Base-by-base conservation (phyloP, 2,797 vertebrate species). In the Bryconaethiops microstoma region DNA sequence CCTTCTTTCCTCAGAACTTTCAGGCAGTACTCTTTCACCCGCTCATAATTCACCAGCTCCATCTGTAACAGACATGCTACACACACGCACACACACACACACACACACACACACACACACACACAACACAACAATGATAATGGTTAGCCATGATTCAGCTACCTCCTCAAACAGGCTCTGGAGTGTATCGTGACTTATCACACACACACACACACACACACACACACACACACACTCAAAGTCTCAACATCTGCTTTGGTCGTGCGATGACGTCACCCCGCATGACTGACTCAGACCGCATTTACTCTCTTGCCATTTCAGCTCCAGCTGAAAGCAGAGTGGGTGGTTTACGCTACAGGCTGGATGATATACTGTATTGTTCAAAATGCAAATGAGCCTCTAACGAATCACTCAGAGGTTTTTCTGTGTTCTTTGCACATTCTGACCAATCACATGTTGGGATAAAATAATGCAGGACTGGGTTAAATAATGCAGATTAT, bases 21-120 rank as follows among this genome's bases (percentile, higher is more conserved):
- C 88, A 99, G 95, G 81, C 98, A 99, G 87, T 99, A 99, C 68
- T 99, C 98, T 90, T 99, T 99, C 87, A 99, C 98, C 0, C 98
- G 92, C 75, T 99, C 98, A 0, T 99, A 99, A 92, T 99, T 99
- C 84, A 99, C 98, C 91, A 99, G 92, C 93, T 99, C 98, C 23
- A 98, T 98, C 92, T 99, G 98, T 86, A 99, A 92, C 74, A 99
- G 95, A 89, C 98, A 99, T 39, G 97, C 98, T 99, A 69, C 3
- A 48, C 21, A 67, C 72, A 82, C 67, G 67, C 48, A 77, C 72
- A 78, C 68, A 74, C 42, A 67, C 67, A 13, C 10, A 45, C 55
- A 60, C 21, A 60, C 57, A 62, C 60, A 62, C 45, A 48, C 12
- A 48, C 45, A 48, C 12, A 48, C 45, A 48, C 45, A 48, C 45